Evolutionary conservation across 2,797 vertebrate species (phyloP).

Genomic region (Aulostomus chinensis): DNA sequence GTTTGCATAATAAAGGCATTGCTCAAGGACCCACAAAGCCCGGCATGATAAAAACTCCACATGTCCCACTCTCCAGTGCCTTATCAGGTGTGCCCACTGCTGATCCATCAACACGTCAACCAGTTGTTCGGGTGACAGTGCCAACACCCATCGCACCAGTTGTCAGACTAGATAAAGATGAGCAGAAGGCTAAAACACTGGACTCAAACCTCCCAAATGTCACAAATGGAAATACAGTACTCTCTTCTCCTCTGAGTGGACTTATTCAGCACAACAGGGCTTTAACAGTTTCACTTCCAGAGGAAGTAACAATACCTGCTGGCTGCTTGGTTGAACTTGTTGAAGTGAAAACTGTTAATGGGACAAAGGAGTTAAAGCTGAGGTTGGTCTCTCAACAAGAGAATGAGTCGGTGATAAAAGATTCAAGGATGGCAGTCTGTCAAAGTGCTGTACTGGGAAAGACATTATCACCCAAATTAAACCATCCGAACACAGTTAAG

Average conservation of each 20-base stretch:
- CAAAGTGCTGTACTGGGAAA: constrained; percentile 44
- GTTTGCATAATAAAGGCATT: constrained; percentile 80
- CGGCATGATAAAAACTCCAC: constrained; percentile 27
- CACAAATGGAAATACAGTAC: constrained; percentile 81
- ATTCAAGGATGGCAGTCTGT: constrained; percentile 36
- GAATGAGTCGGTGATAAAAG: constrained; percentile 58
- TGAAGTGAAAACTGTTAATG: constrained; percentile 91
- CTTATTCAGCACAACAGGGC: constrained; percentile 87
- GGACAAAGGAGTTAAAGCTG: constrained; percentile 89
- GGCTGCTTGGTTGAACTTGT: constrained; percentile 93
- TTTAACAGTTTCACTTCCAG: constrained; percentile 89
- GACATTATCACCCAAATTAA: constrained; percentile 56
- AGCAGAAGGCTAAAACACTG: constrained; percentile 46
- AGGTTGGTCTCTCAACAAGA: constrained; percentile 81
- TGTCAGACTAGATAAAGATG: constrained; percentile 44
- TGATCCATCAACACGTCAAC: constrained; percentile 27
- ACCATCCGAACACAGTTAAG: constrained; percentile 42
- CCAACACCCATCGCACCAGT: constrained; percentile 36
- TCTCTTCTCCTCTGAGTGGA: constrained; percentile 82
- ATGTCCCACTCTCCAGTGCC: constrained; percentile 54
- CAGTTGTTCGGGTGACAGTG: constrained; percentile 47
- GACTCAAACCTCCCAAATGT: constrained; percentile 28
- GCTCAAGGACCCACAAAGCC: constrained; percentile 46
- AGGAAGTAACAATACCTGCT: constrained; percentile 88
- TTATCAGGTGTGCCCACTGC: constrained; percentile 41